phyloP scores from a whole-genome alignment of 2,113 vertebrate genomes.

The Ophthalmolycus amberensis region DNA sequence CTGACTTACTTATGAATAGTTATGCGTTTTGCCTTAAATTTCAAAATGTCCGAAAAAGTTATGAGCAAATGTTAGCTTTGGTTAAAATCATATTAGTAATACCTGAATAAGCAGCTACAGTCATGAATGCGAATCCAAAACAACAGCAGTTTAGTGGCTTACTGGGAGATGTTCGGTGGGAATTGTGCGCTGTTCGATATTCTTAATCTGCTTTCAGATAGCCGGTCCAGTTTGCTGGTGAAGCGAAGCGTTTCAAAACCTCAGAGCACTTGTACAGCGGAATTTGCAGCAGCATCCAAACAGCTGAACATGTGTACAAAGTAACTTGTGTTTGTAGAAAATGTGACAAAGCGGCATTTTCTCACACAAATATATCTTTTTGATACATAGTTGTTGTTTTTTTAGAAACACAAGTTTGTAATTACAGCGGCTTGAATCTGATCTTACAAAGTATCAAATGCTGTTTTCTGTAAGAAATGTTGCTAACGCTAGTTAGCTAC shows the following conservation, averaged over 20 bases:
- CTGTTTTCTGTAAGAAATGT: not conserved
- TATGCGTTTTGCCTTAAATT: not conserved
- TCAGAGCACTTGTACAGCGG: not conserved
- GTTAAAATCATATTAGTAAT: not conserved
- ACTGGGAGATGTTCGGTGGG: not conserved
- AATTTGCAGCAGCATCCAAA: not conserved
- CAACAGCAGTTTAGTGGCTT: not conserved
- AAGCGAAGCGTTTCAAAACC: not conserved
- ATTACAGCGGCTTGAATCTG: not conserved
- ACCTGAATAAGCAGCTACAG: not conserved
- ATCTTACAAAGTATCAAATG: not conserved
- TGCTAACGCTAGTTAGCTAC: not conserved
- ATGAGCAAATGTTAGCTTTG: conserved; percentile 15
- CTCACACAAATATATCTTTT: not conserved
- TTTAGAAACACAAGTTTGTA: not conserved
- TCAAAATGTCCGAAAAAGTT: not conserved
- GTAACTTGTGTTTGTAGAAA: not conserved
- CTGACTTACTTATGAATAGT: not conserved
- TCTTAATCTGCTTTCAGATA: not conserved
- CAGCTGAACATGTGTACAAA: not conserved
- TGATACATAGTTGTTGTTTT: too few species aligned
- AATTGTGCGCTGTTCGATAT: not conserved
- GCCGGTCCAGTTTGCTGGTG: not conserved
- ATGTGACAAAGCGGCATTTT: not conserved
- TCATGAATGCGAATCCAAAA: not conserved